phyloP scores from a whole-genome alignment of 2,888 invertebrate genomes.

The Apoderus coryli region DNA sequence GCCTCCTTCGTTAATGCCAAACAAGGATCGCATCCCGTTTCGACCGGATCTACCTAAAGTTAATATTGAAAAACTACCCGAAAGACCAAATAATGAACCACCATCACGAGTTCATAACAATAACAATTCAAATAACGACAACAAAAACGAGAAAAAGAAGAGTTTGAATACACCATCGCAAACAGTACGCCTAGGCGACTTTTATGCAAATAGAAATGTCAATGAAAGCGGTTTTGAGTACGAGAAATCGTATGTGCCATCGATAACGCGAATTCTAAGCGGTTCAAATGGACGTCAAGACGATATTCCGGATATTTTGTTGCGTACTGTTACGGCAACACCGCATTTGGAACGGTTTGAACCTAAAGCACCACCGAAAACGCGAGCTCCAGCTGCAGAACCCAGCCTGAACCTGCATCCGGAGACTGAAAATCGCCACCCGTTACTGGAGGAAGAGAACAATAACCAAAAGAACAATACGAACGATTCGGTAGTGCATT shows the following conservation, averaged over 20 bases:
- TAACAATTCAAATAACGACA: conserved; percentile 12
- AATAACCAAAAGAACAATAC: too few species aligned
- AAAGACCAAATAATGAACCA: conserved; percentile 15
- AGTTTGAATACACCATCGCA: conserved; percentile 62
- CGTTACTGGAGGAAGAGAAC: conserved; percentile 13
- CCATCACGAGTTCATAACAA: conserved; percentile 12
- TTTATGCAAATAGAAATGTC: conserved; percentile 27
- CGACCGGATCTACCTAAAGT: conserved; percentile 45
- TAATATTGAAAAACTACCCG: conserved; percentile 26
- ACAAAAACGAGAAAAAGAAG: conserved; percentile 46
- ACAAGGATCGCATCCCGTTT: conserved; percentile 71
- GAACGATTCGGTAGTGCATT: too few species aligned
- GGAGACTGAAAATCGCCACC: conserved; percentile 15
- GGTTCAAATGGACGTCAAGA: conserved; percentile 76
- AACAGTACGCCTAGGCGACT: conserved; percentile 36
- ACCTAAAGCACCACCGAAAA: conserved; percentile 23
- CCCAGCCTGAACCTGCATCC: conserved; percentile 24
- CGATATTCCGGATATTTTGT: conserved; percentile 62
- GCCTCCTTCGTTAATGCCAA: conserved; percentile 69
- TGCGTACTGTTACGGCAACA: conserved; percentile 48
- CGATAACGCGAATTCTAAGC: conserved; percentile 70
- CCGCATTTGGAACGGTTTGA: conserved; percentile 24
- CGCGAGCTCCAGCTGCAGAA: conserved; percentile 22
- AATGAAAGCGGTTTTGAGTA: conserved; percentile 32
- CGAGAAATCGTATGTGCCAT: conserved; percentile 44